phyloP scores from a whole-genome alignment of 2,113 vertebrate genomes.

The Brienomyrus longianalis region DNA sequence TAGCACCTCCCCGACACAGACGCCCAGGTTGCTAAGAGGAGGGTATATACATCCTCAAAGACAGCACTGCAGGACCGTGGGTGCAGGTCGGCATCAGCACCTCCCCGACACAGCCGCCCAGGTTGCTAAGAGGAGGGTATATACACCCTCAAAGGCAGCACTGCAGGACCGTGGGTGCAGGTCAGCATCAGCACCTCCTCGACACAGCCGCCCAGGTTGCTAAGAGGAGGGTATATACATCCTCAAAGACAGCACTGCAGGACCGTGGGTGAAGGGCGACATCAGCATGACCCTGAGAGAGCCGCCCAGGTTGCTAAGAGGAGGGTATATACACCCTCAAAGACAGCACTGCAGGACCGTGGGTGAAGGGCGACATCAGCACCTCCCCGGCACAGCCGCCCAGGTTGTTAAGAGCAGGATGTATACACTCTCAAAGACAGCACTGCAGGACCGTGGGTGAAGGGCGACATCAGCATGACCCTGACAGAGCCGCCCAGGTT shows the following conservation, averaged over 20 bases:
- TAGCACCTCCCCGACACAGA: not conserved
- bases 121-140: not conserved
- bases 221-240: not conserved
- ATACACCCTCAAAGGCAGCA: not conserved
- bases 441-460: not conserved
- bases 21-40: not conserved
- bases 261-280: not conserved
- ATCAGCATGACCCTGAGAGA: too few species aligned
- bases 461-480: too few species aligned
- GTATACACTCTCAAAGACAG: not conserved
- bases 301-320: not conserved
- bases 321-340: not conserved
- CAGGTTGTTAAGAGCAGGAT: not conserved
- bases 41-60: not conserved
- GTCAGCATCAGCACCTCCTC: not conserved
- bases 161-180: not conserved
- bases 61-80: not conserved
- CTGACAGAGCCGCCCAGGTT: not conserved
- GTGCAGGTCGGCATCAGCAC: not conserved
- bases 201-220: not conserved
- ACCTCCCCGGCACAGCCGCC: too few species aligned
- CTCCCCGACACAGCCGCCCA: too few species aligned
- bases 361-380: not conserved
- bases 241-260: not conserved
- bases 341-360: not conserved